Base-by-base conservation (phyloP, 2,797 vertebrate species). In the Muscicapa striata region DNA sequence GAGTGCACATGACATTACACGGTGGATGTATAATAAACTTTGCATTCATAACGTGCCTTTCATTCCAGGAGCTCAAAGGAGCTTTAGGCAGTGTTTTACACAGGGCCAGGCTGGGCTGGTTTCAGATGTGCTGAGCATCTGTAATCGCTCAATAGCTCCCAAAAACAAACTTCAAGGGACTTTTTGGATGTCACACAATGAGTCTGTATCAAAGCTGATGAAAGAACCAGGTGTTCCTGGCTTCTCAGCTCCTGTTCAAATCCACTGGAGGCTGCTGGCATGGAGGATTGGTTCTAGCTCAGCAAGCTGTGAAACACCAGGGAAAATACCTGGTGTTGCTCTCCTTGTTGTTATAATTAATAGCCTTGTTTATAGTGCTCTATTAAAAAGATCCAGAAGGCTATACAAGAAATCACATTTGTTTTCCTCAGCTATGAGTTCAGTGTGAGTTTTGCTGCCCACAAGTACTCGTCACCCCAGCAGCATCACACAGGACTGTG, bases 161-260 rank as follows among this genome's bases (percentile, higher is more conserved):
- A 10, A 84, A 84, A 94, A 84, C 83, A 91, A 84, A 96, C 87
- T 94, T 88, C 87, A 94, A 90, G 95, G 78, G 90, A 87, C 63
- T 74, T 61, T 48, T 10, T 82, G 66, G 85, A 84, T 73, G 58
- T 58, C 93, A 75, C 57, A 58, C 61, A 84, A 90, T 77, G 83
- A 94, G 70, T 27, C 57, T 91, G 73, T 85, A 91, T 90, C 69
- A 85, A 91, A 95, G 94, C 66, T 79, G 89, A 95, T 91, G 63
- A 94, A 94, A 91, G 87, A 76, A 70, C 45, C 73, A 96, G 89
- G 95, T 93, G 93, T 90, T 95, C 82, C 79, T 90, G 74, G 69
- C 89, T 91, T 74, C 82, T 84, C 64, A 90, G 52, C 91, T 86
- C 40, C 1, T 94, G 67, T 81, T 93, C 74, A 74, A 76, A 94